phyloP scores from a whole-genome alignment of 2,797 vertebrate genomes.

The Graptemys geographica region DNA sequence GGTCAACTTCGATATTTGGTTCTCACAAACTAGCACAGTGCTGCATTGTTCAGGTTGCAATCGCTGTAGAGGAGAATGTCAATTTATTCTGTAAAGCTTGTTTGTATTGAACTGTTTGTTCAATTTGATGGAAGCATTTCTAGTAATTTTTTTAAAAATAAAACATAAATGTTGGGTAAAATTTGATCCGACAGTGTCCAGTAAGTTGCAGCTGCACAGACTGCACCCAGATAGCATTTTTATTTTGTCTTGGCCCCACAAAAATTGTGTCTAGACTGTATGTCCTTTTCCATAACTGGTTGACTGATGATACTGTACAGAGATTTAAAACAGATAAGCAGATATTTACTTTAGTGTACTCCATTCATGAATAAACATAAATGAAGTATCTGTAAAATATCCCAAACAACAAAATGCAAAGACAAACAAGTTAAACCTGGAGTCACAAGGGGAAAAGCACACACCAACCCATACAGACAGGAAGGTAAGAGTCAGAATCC shows the following conservation, averaged over 20 bases:
- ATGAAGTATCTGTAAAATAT: neutral
- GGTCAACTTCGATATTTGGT: neutral
- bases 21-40: neutral
- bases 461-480: neutral
- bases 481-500: neutral
- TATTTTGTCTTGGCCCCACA: neutral
- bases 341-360: neutral
- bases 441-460: neutral
- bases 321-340: neutral
- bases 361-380: neutral
- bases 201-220: neutral
- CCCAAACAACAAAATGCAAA: neutral
- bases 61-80: neutral
- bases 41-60: neutral
- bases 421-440: neutral
- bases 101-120: neutral
- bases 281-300: neutral
- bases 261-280: neutral
- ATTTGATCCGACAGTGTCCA: neutral
- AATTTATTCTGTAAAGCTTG: neutral
- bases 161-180: neutral
- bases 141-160: neutral
- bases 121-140: neutral
- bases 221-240: neutral
- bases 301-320: neutral